A percentile compares a stretch with the other conserved stretches of the same genome.
phyloP scores from a whole-genome alignment of 1,140 invertebrate genomes.

The Eulimnadia texana region DNA sequence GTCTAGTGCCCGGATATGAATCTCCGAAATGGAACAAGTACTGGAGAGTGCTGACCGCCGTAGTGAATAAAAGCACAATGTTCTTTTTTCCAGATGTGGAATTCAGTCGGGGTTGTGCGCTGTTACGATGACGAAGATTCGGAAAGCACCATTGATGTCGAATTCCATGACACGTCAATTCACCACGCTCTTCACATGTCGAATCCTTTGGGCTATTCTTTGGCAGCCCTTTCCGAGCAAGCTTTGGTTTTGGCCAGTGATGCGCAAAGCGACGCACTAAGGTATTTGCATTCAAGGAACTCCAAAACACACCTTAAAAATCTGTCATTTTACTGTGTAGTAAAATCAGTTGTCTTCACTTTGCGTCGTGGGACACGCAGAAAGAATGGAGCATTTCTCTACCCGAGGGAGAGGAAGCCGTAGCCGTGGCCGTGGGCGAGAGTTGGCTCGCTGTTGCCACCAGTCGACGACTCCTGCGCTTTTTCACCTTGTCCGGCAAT shows the following conservation, averaged over 20 bases:
- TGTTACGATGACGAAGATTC: constrained; percentile 52
- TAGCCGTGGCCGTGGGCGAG: constrained; percentile 52
- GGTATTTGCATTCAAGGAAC: constrained; percentile 27
- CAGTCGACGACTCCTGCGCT: constrained; percentile 47
- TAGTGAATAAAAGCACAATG: too few relatives aligned
- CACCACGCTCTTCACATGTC: constrained; percentile 80
- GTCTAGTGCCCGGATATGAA: too few relatives aligned
- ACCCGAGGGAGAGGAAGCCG: constrained; percentile 56
- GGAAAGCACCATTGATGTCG: constrained; percentile 67
- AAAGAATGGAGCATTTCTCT: constrained; percentile 77
- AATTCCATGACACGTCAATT: constrained; percentile 80
- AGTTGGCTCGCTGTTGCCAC: constrained; percentile 66
- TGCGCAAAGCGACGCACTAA: constrained; percentile 33
- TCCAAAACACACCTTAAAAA: constrained; percentile 17
- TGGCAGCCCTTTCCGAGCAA: constrained; percentile 66
- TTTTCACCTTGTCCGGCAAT: constrained; percentile 72
- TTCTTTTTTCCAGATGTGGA: constrained; percentile 62
- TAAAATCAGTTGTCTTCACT: constrained; percentile 56
- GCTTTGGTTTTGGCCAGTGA: constrained; percentile 66
- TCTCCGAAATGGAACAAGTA: too few relatives aligned
- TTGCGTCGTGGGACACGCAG: constrained; percentile 55
- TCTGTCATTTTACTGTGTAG: constrained; percentile 28
- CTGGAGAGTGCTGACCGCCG: too few relatives aligned
- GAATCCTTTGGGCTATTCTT: constrained; percentile 59
- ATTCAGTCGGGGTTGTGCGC: constrained; percentile 64